Evolutionary conservation across 1,140 invertebrate species (phyloP).

Genomic region (Helicoverpa zea): DNA sequence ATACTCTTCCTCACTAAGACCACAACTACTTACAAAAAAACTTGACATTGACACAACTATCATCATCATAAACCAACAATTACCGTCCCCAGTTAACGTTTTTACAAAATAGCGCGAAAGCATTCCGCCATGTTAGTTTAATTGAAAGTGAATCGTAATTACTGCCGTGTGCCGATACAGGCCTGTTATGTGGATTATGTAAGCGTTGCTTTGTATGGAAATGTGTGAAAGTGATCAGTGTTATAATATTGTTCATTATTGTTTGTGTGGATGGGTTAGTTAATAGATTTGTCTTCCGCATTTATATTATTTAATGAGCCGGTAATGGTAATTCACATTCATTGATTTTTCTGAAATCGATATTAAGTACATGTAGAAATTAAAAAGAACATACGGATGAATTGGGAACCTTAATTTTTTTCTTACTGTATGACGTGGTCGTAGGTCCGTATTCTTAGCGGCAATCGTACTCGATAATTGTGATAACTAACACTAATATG

Average conservation of each 20-base stretch:
- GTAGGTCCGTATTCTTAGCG: too few relatives aligned
- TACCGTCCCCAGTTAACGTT: background rate
- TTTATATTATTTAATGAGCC: too few relatives aligned
- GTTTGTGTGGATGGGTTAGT: background rate
- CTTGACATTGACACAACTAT: background rate
- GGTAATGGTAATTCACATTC: too few relatives aligned
- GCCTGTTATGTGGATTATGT: conserved; percentile 21
- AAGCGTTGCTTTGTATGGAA: background rate
- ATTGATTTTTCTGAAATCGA: too few relatives aligned
- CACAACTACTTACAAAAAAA: background rate
- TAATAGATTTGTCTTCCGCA: too few relatives aligned
- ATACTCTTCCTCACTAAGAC: too few relatives aligned
- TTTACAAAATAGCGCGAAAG: conserved; percentile 18
- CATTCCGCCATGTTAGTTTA: conserved; percentile 15
- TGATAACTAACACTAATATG: too few relatives aligned
- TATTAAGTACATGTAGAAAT: too few relatives aligned
- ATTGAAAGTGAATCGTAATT: conserved; percentile 36
- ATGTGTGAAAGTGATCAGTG: conserved; percentile 2
- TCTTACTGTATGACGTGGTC: too few relatives aligned
- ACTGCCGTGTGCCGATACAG: conserved; percentile 8
- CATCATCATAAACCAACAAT: conserved; percentile 1
- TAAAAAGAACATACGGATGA: too few relatives aligned
- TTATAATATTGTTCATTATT: background rate
- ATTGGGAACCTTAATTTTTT: too few relatives aligned
- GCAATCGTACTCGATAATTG: too few relatives aligned